A percentile compares a stretch with the other conserved stretches of the same genome.
Evolutionary conservation across 1,140 invertebrate genomes (phyloP).

Genomic region (Popillia japonica): DNA sequence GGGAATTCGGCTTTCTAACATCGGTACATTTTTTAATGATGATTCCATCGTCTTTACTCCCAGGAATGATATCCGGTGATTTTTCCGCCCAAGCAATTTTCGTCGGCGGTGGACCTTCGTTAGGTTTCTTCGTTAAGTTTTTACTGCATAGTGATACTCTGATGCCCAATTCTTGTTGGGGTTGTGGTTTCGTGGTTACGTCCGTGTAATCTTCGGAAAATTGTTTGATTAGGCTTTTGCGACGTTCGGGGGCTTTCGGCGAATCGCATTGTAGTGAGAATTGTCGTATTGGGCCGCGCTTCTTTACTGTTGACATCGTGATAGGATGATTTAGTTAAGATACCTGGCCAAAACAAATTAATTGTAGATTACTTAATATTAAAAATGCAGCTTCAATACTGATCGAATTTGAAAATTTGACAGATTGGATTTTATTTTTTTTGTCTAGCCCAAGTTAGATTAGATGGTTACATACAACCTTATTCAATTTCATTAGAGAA

Average conservation of each 20-base stretch:
- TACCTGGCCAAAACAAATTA: neutral
- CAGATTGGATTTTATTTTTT: too few relatives aligned
- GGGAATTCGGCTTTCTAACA: constrained; percentile 44
- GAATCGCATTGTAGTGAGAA: constrained; percentile 53
- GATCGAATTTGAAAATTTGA: too few relatives aligned
- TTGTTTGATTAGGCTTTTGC: constrained; percentile 54
- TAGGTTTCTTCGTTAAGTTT: constrained; percentile 39
- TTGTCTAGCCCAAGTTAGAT: too few relatives aligned
- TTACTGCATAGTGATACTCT: constrained; percentile 48
- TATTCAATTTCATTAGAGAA: too few relatives aligned
- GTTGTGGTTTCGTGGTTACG: constrained; percentile 43
- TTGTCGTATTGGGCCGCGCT: constrained; percentile 52
- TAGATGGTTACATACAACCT: too few relatives aligned
- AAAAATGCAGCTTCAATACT: too few relatives aligned
- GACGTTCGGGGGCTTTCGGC: constrained; percentile 40
- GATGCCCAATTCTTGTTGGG: constrained; percentile 41
- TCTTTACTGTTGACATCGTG: constrained; percentile 38
- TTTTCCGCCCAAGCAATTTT: constrained; percentile 55
- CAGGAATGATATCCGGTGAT: constrained; percentile 14
- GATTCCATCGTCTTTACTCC: constrained; percentile 44
- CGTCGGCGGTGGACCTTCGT: constrained; percentile 46
- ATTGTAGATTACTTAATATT: neutral
- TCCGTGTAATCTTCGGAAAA: constrained; percentile 53
- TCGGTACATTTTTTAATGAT: constrained; percentile 56
- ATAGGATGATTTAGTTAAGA: too few relatives aligned